Base-by-base conservation (phyloP, 2,113 vertebrate genomes). In the Oostethus manadensis region DNA sequence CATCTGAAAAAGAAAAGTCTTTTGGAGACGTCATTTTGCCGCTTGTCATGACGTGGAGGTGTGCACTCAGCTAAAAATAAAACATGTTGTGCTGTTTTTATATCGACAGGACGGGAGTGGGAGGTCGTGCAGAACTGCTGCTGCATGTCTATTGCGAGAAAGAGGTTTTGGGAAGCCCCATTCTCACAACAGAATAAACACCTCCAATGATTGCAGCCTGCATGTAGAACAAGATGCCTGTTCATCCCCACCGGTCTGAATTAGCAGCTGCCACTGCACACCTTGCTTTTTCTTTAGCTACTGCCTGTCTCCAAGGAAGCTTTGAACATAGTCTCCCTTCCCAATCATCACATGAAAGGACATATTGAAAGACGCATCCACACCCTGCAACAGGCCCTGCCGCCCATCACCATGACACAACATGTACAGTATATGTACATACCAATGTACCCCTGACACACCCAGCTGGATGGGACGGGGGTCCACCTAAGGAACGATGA, bases 81-180 rank as follows among this genome's bases (percentile, higher is more conserved):
- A 26, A 26, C 5, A 5, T 26, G 23, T 26, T 26, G 23, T 26
- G 23, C 23, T 38, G 10, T 38, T 51, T 51, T 51, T 29, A 20
- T 14, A 33, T 51, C 8, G 22, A 16, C 23, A 17, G 23, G 49
- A 29, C 7, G 49, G 8, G 6, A 1, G 26, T 4, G 23, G 23
- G 9, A 9, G 2, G 7, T 26, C 23, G 5, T 26, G 35, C 35
- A 38, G 35, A 9, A 38, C n/a, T n/a, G n/a, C n/a, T n/a, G n/a
- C n/a, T n/a, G n/a, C n/a, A n/a, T n/a, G n/a, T n/a, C n/a, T n/a
- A n/a, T n/a, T n/a, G n/a, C n/a, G n/a, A n/a, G 35, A 2, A 38
- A 38, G 35, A 38, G 35, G 35, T 38, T 38, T 35, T 10, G 51
- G 51, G 62, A 67, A 71, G 62, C 56, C 62, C 64, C 77, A 64